These are phyloP conservation scores for Drosophila ananassae DNA, from an alignment of 1,140 invertebrate species.

Conservation along the genomic window DNA sequence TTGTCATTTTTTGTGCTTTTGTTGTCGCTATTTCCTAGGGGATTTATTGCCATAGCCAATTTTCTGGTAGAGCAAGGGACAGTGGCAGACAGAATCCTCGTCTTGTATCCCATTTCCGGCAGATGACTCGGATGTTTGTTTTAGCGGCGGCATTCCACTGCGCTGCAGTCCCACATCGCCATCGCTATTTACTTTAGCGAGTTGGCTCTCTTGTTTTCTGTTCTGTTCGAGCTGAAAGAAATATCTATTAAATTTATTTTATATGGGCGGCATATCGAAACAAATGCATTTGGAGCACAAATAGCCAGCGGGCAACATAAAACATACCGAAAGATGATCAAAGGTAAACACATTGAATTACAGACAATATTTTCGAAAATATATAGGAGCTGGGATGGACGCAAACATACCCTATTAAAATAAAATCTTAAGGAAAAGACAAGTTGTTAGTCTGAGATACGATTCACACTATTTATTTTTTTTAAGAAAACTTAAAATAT, in stretches of 20 bases:
- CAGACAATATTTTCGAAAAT: neutral
- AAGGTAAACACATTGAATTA: constrained; percentile 41
- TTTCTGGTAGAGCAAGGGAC: constrained; percentile 13
- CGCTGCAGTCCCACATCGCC: constrained; percentile 10
- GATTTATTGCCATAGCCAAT: constrained; percentile 48
- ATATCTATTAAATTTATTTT: constrained; percentile 45
- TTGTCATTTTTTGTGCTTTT: constrained; percentile 2
- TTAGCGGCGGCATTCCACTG: constrained; percentile 44
- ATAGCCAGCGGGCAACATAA: constrained; percentile 39
- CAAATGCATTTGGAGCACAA: constrained; percentile 55
- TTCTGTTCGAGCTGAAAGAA: constrained; percentile 15
- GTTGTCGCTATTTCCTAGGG: constrained; percentile 23
- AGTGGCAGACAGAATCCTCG: constrained; percentile 28
- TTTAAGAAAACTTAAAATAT: too few species aligned
- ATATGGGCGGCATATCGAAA: constrained; percentile 37
- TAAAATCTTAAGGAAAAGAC: neutral
- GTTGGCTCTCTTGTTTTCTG: neutral
- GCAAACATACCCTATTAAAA: neutral
- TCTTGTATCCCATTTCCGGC: constrained; percentile 61
- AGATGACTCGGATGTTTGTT: constrained; percentile 70
- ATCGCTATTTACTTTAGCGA: constrained; percentile 33
- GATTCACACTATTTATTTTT: too few species aligned
- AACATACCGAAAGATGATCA: constrained; percentile 36
- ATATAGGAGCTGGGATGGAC: neutral
- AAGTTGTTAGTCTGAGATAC: too few species aligned